These are phyloP conservation scores for Myripristis murdjan DNA, from an alignment of 2,797 vertebrate genomes.

Conservation along the genomic window DNA sequence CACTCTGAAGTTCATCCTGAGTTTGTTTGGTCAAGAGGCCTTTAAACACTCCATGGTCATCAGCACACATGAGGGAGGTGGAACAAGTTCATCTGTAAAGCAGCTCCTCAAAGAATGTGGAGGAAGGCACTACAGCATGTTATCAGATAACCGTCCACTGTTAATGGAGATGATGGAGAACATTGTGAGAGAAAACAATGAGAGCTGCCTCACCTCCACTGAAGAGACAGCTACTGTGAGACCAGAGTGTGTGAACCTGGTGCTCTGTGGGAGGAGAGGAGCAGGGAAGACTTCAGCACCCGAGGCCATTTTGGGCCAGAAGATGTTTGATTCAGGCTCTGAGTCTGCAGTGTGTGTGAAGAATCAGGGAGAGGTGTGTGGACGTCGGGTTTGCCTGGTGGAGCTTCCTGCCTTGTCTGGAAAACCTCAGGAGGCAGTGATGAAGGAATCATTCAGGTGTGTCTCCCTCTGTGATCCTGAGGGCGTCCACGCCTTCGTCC, in stretches of 20 bases:
- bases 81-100: not conserved
- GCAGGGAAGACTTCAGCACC: constrained; percentile 40
- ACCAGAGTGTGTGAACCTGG: not conserved
- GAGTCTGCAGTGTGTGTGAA: constrained; percentile 21
- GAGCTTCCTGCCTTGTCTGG: constrained; percentile 74
- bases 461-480: constrained; percentile 59
- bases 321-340: not conserved
- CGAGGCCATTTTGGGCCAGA: constrained; percentile 37
- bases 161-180: constrained; percentile 11
- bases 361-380: constrained; percentile 41
- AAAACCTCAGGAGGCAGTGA: constrained; percentile 56
- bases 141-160: rapidly evolving
- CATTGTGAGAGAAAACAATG: not conserved
- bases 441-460: constrained; percentile 85
- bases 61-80: not conserved
- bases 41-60: constrained; percentile 38
- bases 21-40: constrained; percentile 36
- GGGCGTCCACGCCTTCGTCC: constrained; percentile 77
- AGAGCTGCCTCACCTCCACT: not conserved
- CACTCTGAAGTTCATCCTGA: constrained; percentile 38
- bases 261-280: constrained; percentile 44
- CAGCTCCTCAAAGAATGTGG: constrained; percentile 23
- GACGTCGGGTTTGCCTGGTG: constrained; percentile 40
- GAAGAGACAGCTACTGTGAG: not conserved
- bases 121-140: constrained; percentile 16